Base-by-base conservation (phyloP, 2,113 vertebrate species). In the Leucopsar rothschildi region DNA sequence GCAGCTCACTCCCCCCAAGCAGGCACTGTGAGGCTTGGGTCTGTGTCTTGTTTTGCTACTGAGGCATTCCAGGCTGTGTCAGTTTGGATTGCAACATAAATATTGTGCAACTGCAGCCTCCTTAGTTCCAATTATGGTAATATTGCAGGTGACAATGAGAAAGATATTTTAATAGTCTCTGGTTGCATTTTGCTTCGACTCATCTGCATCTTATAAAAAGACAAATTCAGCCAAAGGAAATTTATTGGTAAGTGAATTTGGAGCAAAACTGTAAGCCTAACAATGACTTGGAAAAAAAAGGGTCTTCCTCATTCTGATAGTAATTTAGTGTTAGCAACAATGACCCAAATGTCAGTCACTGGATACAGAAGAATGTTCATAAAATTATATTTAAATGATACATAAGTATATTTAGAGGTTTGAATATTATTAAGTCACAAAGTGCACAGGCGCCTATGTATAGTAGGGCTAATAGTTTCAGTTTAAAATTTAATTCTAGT, bases 11-110 rank as follows among this genome's bases (percentile, higher is more conserved):
- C 72, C 56, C 35, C 53, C 59, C 37, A 76, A 39, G 37, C 5
- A 2, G 4, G 33, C 8, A 0, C 35, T 7, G 1, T 1, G 1
- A 92, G 27, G 39, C 55, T 79, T 18, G 11, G 47, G 85, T 88
- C 90, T 88, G 87, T 31, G 71, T 66, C 86, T 73, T 88, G 63
- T 85, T 96, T 83, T 91, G 85, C 68, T 86, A 55, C 68, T 2
- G 1, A 82, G 40, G 66, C 80, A 92, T 94, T 95, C 83, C 80
- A 91, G 76, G 35, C 83, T 59, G 31, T 64, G 82, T 90, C 65
- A 87, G 61, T 94, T 86, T 95, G 86, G 92, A 96, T 64, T 90
- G 57, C 82, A 96, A 88, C 93, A 86, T 79, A 94, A 96, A 96
- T 92, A 97, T 31, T 93, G 88, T 81, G 78, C 64, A 94, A 92